These are phyloP conservation scores for Pantherophis guttatus DNA, from an alignment of 2,113 vertebrate species.

Conservation along the genomic window DNA sequence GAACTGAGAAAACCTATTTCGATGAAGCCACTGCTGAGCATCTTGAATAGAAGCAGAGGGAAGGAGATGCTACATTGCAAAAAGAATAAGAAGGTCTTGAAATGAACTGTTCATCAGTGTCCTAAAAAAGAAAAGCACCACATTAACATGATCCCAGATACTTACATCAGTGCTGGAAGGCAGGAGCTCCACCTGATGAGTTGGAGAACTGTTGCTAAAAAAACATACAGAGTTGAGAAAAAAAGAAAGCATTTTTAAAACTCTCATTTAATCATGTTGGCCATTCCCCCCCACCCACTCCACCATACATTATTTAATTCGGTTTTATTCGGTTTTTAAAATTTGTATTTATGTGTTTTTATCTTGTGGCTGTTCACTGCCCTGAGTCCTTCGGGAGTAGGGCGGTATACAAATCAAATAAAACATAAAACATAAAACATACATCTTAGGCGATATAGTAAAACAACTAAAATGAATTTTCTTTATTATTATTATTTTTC, in stretches of 20 bases:
- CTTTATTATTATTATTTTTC: not conserved
- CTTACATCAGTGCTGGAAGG: constrained; percentile 84
- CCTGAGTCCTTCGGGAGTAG: too few species aligned
- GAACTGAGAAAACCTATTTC: constrained; percentile 88
- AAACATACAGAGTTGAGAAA: constrained; percentile 45
- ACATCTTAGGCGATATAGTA: constrained; percentile 1
- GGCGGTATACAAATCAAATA: too few species aligned
- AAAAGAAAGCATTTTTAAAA: constrained; percentile 44
- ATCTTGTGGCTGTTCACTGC: too few species aligned
- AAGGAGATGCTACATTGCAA: constrained; percentile 86
- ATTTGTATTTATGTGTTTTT: too few species aligned
- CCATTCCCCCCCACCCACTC: not conserved
- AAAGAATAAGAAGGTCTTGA: constrained; percentile 78
- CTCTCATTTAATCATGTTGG: constrained; percentile 30
- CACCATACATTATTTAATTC: not conserved
- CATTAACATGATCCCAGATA: constrained; percentile 67
- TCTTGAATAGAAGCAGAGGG: constrained; percentile 86
- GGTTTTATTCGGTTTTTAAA: too few species aligned
- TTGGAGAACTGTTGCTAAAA: constrained; percentile 87
- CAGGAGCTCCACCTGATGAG: constrained; percentile 80
- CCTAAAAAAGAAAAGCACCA: constrained; percentile 68
- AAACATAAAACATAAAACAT: not conserved
- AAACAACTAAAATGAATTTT: constrained; percentile 2
- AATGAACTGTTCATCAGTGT: constrained; percentile 70
- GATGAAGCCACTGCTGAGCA: constrained; percentile 90